Percentiles rank a stretch among this genome's conserved stretches.
phyloP scores from a whole-genome alignment of 2,113 vertebrate species.

The Poicephalus gulielmi region DNA sequence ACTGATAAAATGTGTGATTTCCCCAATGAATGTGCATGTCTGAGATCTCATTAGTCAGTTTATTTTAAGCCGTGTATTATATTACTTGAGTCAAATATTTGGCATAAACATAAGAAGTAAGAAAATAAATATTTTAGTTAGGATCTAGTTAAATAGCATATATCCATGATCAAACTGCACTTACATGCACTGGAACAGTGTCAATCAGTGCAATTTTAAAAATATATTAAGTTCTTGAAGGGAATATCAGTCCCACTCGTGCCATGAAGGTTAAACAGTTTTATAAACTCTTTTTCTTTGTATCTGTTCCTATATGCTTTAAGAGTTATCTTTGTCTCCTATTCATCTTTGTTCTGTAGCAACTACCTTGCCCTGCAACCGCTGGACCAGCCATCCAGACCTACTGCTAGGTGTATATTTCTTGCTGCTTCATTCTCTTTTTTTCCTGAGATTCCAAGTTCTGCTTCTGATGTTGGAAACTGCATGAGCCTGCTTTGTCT shows the following conservation, averaged over 20 bases:
- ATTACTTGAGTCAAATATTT: not conserved
- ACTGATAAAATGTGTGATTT: constrained; percentile 6
- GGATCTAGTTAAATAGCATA: not conserved
- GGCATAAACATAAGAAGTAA: not conserved
- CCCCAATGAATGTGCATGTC: not conserved
- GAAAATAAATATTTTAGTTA: not conserved
- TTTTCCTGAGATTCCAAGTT: not conserved
- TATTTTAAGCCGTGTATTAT: not conserved
- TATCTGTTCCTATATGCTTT: not conserved
- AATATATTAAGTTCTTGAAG: not conserved
- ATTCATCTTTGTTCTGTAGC: not conserved
- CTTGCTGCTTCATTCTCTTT: not conserved
- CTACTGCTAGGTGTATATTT: not conserved
- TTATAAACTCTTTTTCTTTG: not conserved
- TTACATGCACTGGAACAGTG: not conserved
- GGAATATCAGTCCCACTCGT: not conserved
- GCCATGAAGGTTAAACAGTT: not conserved
- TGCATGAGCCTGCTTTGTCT: not conserved
- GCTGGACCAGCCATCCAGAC: not conserved
- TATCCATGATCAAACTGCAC: not conserved
- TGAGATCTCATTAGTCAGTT: not conserved
- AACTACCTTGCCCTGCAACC: not conserved
- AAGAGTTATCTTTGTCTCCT: not conserved
- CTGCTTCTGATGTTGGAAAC: not conserved
- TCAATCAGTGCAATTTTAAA: not conserved